Conservation (phyloP, 2,888 invertebrate species). For the Watsonalla binaria region DNA sequence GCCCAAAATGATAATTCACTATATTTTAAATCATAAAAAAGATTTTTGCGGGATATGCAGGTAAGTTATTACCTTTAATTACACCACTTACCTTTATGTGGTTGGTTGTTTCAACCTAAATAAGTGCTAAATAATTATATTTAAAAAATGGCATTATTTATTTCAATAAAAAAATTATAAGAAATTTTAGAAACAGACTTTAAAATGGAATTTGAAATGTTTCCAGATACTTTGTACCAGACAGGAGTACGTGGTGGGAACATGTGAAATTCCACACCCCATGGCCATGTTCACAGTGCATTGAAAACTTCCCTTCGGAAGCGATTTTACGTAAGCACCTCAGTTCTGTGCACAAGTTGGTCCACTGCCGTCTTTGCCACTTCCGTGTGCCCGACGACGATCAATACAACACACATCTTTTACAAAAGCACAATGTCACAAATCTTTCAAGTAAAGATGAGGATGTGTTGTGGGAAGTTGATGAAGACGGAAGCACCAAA, state of each 20-base stretch:
- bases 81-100: too few relatives aligned
- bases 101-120: too few relatives aligned
- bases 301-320: constrained; percentile 51
- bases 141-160: too few relatives aligned
- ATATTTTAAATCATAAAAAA: constrained; percentile 72
- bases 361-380: constrained; percentile 67
- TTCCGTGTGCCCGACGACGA: constrained; percentile 59
- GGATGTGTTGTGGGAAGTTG: constrained; percentile 56
- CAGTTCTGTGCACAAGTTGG: constrained; percentile 48
- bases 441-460: constrained; percentile 46
- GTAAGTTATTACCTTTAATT: constrained; percentile 27
- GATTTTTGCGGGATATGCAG: constrained; percentile 74
- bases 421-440: constrained; percentile 61
- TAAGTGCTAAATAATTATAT: too few relatives aligned
- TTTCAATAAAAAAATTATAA: too few relatives aligned
- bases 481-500: constrained; percentile 42
- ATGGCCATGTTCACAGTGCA: constrained; percentile 71
- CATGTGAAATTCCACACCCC: constrained; percentile 65
- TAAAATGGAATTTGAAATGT: not conserved
- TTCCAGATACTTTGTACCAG: constrained; percentile 62
- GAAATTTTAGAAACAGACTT: too few relatives aligned
- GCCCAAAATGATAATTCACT: constrained; percentile 66
- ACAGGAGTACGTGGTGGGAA: constrained; percentile 53
- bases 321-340: constrained; percentile 50
- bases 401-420: constrained; percentile 56